phyloP scores from a whole-genome alignment of 1,140 invertebrate species.

The Leptonema lineaticorne region DNA sequence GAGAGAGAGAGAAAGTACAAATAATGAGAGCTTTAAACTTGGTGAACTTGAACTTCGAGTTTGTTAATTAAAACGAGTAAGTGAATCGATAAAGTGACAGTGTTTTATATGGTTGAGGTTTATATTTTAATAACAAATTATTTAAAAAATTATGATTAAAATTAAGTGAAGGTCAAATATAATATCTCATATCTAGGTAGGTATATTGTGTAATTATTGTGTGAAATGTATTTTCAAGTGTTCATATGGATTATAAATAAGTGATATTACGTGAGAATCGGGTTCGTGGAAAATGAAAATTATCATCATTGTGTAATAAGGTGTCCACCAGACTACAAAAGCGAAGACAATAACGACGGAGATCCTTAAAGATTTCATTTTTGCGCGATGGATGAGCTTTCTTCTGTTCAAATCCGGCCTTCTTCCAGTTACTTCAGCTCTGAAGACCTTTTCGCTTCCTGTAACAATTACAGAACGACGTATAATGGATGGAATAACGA shows the following conservation, averaged over 20 bases:
- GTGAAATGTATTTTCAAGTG: neutral
- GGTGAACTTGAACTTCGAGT: too few species aligned
- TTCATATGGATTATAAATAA: constrained; percentile 1
- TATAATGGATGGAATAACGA: too few species aligned
- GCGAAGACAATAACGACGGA: constrained; percentile 81
- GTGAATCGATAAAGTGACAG: too few species aligned
- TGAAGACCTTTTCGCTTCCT: constrained; percentile 68
- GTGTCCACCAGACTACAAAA: constrained; percentile 92
- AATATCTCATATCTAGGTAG: too few species aligned
- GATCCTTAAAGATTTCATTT: constrained; percentile 79
- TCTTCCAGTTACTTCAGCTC: constrained; percentile 50
- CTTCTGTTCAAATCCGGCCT: constrained; percentile 62
- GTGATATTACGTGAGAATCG: constrained; percentile 60
- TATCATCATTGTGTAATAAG: constrained; percentile 88
- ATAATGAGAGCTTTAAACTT: too few species aligned
- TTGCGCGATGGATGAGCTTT: constrained; percentile 72
- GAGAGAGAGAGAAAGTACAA: too few species aligned
- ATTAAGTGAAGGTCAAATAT: too few species aligned
- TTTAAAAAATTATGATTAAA: too few species aligned
- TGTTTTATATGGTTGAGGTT: too few species aligned
- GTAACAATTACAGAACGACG: too few species aligned
- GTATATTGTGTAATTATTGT: neutral
- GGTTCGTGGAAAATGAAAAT: constrained; percentile 77
- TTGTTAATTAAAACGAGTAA: too few species aligned
- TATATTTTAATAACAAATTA: too few species aligned